Evolutionary conservation across 2,888 invertebrate species (phyloP), one percentile per base, ranked within the genome.

Genomic region (Cheilosia urbana): DNA sequence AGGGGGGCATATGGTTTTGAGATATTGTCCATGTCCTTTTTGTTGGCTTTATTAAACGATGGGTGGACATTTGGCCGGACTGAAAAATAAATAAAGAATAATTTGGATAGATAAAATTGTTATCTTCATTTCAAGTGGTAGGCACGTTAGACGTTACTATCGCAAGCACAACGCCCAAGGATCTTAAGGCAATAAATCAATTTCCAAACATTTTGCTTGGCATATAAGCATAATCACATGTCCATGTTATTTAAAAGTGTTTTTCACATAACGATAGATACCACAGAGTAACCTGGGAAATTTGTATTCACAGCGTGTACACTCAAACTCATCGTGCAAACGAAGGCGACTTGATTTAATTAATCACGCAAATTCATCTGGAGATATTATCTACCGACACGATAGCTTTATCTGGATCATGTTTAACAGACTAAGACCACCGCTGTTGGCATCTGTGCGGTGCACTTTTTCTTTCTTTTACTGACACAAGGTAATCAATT

Each of bases 401-500:
- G 71, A 60, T 66, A 77, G 55, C 68, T 55, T 19, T 66, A 82
- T 77, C 60, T 72, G 51, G 78, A 72, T 66, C 82, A 72, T 55
- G 78, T 53, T 72, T 47, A 83, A 66, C 66, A 66, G 78, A 78
- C 66, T 65, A 82, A 53, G 49, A 65, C 75, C 69, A 37, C 15
- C 13, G 21, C 17, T 60, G 47, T 47, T 27, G 24, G 13, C 6
- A 34, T 57, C 4, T 24, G 21, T 19, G 51, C 6, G 9, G 51
- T 65, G 30, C 34, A 71, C 71, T 82, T 82, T 81, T 82, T 71
- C 77, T 82, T 77, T 77, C 65, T 11, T 49, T 49, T n/a, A n/a
- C 75, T 37, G 55, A 58, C 57, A 63, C 13, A 27, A 65, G 57
- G 15, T 9, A 57, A 65, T 57, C 57, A 49, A 57, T 47, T 57